phyloP scores from a whole-genome alignment of 2,888 invertebrate species.

The Conomelus anceps region DNA sequence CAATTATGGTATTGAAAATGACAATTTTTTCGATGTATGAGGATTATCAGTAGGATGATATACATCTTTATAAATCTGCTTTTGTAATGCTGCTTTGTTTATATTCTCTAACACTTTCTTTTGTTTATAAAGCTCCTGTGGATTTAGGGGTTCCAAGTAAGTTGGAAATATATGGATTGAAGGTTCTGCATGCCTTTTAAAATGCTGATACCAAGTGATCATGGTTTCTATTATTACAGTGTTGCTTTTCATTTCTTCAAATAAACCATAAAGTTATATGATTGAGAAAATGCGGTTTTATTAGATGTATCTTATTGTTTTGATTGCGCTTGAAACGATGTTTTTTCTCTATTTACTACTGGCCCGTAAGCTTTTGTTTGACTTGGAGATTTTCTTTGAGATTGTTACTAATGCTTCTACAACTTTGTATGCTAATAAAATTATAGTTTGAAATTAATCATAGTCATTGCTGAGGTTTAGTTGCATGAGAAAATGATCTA shows the following conservation, averaged over 20 bases:
- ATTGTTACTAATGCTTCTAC: not conserved
- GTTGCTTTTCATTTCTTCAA: not conserved
- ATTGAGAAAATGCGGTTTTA: not conserved
- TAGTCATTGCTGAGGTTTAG: no score
- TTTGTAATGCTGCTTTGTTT: constrained; percentile 5
- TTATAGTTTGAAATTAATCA: no score
- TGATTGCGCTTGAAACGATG: not conserved
- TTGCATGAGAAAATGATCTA: no score
- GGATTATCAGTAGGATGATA: not conserved
- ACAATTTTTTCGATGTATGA: no score
- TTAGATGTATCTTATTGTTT: not conserved
- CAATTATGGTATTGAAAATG: no score
- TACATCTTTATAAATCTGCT: not conserved
- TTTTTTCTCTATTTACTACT: not conserved
- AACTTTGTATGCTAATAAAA: no score
- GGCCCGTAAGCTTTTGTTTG: not conserved
- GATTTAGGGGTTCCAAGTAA: constrained; percentile 32
- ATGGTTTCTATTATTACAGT: not conserved
- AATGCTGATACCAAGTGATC: not conserved
- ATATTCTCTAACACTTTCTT: not conserved
- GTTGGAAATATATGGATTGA: constrained; percentile 19
- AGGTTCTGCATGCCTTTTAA: not conserved
- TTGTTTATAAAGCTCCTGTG: constrained; percentile 24
- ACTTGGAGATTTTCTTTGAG: not conserved
- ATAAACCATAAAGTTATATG: not conserved